Base-by-base conservation (phyloP, 35 echinoderm and acorn worm genomes). In the Amphiura filiformis region DNA sequence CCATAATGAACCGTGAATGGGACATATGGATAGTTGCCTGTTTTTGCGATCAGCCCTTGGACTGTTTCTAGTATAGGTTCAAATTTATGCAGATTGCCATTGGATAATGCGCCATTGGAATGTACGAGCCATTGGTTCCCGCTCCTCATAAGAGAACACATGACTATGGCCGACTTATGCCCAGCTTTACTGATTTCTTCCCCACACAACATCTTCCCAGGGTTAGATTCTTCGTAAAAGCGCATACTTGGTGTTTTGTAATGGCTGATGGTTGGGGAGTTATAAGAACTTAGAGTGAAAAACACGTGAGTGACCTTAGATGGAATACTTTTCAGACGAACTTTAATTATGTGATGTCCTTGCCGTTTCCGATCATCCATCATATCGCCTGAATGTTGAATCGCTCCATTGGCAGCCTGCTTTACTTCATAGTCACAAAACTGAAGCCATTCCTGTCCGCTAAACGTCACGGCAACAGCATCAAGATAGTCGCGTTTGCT, bases 181-280 rank as follows among this genome's bases (percentile, higher is more conserved):
- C 75, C 75, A 34, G 75, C 57, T 87, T 87, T 87, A 17, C 23
- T 78, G 13, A 87, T 87, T 2, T 34, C 33, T 37, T 87, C 85
- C 32, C 33, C 36, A 20, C 65, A 78, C 13, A 87, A 39, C 85
- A 42, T 78, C 37, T 87, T 77, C 56, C 39, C 30, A 15, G 85
- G 85, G 13, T 78, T 38, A 13, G 85, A 87, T 39, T 87, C 14
- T 12, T 87, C 70, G 39, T 87, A 87, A 77, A 87, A 87, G 32
- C 40, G 12, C 39, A 87, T 49, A 4, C 70, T 87, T 34, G 85
- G 85, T 23, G 35, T 78, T 22, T 35, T 32, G 40, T 42, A 87
- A 31, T 41, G 65, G 65, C 70, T 78, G 17, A 87, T 75, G 0
- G 36, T 78, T 13, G 85, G 85, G 3, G 85, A 77, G 17, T 77